Evolutionary conservation across 2,113 vertebrate species (phyloP), one percentile per base, ranked within the genome.

Genomic region (Phalacrocorax aristotelis): DNA sequence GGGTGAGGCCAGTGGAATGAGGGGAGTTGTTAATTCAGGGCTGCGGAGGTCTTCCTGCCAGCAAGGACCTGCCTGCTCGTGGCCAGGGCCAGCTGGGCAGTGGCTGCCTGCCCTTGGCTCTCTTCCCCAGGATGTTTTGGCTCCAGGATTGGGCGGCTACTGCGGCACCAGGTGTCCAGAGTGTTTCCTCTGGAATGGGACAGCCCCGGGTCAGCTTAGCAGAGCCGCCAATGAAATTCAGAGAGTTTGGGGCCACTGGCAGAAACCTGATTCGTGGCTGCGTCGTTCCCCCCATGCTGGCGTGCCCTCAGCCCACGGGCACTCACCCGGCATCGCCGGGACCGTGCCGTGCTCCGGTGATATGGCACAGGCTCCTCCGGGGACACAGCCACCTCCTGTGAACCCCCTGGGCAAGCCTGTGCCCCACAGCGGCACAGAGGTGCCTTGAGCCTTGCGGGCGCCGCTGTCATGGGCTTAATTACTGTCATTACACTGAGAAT

Each of bases 291-390:
- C 9, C 15, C 4, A 7, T 7, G 22, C 22, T 5, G 8, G 46
- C 23, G 25, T 36, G 42, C 14, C 20, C 30, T 58, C 30, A 10
- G 30, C 64, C 46, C 13, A 1, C 0, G 2, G 76, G 26, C 0
- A 1, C 29, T 74, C 46, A 4, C 8, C 34, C 1, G 1, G 12
- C 13, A 9, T 8, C 6, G 2, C 40, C 17, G 3, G 57, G 38
- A 15, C 20, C 1, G 7, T 30, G 58, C 60, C 14, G 1, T 2
- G 3, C 25, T 26, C 71, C 1, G 3, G 38, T 57, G 65, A 36
- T 4, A 2, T 18, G 46, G 23, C 46, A 30, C 7, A 0, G 26
- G 57, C 44, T 51, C 51, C n/a, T 52, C 27, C 3, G 1, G 51
- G 46, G 46, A 46, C 46, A 19, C 46, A 1, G 36, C 36, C 72